These are phyloP conservation scores for Cotesia typhae DNA, from an alignment of 1,140 invertebrate species.

Conservation along the genomic window DNA sequence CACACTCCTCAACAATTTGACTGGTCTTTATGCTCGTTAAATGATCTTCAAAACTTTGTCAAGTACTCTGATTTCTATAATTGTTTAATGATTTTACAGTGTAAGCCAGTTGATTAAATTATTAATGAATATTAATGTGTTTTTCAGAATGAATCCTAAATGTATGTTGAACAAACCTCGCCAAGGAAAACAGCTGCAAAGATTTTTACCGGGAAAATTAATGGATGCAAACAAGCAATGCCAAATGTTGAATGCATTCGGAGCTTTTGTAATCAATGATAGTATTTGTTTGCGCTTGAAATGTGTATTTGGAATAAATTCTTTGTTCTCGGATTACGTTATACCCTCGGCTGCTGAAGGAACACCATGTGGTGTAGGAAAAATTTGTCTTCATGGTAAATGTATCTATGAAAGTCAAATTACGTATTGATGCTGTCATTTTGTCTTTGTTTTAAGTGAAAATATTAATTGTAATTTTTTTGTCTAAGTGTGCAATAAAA, in stretches of 20 bases:
- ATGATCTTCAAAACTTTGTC: background rate
- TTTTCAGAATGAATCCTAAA: background rate
- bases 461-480: too few species aligned
- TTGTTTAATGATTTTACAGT: too few species aligned
- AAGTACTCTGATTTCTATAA: background rate
- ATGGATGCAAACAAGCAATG: constrained; percentile 33
- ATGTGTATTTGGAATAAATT: background rate
- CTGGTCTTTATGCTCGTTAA: background rate
- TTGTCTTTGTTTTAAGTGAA: too few species aligned
- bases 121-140: constrained; percentile 15
- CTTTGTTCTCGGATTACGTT: constrained; percentile 1
- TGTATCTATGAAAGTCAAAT: background rate
- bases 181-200: background rate
- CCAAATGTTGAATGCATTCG: constrained; percentile 2
- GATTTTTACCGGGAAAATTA: constrained; percentile 26
- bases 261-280: constrained; percentile 10
- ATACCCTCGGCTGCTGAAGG: constrained; percentile 31
- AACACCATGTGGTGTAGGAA: constrained; percentile 30
- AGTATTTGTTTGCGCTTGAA: background rate
- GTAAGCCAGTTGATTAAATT: background rate
- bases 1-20: background rate
- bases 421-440: too few species aligned
- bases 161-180: constrained; percentile 31
- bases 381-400: constrained; percentile 18
- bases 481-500: too few species aligned